Evolutionary conservation across 2,797 vertebrate genomes (phyloP).

Genomic region (Florisuga fusca): DNA sequence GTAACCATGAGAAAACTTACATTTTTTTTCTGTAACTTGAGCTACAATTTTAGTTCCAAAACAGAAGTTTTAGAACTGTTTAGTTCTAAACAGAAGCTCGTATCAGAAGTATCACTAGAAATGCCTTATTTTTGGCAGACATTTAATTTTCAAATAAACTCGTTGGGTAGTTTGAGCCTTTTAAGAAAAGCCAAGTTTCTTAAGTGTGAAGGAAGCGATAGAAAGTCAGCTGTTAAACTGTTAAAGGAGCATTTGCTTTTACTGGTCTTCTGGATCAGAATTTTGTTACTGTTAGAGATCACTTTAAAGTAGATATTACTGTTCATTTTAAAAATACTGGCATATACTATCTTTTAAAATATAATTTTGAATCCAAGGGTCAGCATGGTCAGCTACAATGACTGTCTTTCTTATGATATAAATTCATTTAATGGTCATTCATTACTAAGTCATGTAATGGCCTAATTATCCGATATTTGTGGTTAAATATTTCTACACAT

Average conservation of each 20-base stretch:
- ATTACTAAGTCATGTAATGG: background rate
- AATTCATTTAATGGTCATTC: background rate
- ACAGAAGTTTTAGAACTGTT: background rate
- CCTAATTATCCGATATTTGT: background rate
- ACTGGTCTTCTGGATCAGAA: background rate
- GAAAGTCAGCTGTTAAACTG: background rate
- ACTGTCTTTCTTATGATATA: background rate
- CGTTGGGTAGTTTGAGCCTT: background rate
- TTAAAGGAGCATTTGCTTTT: background rate
- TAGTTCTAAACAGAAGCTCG: too few relatives aligned
- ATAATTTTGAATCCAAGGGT: background rate
- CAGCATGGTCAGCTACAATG: background rate
- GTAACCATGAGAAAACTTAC: fast-evolving
- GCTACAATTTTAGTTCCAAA: slow-evolving; percentile 44
- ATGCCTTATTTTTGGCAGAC: background rate
- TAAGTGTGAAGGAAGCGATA: background rate
- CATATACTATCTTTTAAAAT: background rate
- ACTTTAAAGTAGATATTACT: background rate
- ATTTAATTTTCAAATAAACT: slow-evolving; percentile 25
- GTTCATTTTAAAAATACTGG: background rate
- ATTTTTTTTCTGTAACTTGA: background rate
- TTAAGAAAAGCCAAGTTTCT: background rate
- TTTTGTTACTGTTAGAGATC: background rate
- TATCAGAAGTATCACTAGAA: background rate
- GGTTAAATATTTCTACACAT: background rate